Base-by-base conservation (phyloP, 35 echinoderm and acorn worm genomes). In the Lytechinus pictus region DNA sequence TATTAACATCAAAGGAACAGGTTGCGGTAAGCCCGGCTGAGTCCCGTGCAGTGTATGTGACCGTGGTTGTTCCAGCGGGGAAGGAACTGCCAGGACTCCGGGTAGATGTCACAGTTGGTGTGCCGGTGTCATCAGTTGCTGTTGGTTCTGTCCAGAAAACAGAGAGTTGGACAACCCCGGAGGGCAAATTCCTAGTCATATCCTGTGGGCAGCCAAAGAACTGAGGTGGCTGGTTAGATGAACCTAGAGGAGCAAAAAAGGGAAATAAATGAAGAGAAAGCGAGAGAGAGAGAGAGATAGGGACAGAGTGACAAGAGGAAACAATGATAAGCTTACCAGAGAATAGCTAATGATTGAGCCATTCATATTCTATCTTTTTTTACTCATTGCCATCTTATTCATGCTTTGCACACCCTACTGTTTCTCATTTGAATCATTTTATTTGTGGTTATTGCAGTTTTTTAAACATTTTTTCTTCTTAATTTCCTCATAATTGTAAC, bases 131-230 rank as follows among this genome's bases (percentile, higher is more conserved):
- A 57, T 97, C 97, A 51, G 87, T 90, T 27, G 97, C 97, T 8
- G 93, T 95, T 5, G 97, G 97, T 27, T 53, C 87, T 29, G 93
- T 92, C 97, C 97, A 97, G 29, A 94, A 51, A 52, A 96, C 95
- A 24, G 57, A 94, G 11, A 92, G 33, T 51, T 27, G 21, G 54
- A 1, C 54, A 2, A 10, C 9, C 9, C 13, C 27, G 9, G 53
- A 27, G 1, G 91, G 53, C 28, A 92, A 51, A 10, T 24, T 19
- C 9, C 33, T 9, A 92, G 91, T 92, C 24, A 33, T 27, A 52
- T 54, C 91, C 16, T 13, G n/a, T 4, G 91, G 94, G 71, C 91
- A 92, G 91, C 54, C 54, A 10, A 11, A 33, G 51, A 92, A n/a
- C 27, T 88, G 86, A 88, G 86, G 86, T 9, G 86, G 9, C 44